Conservation (phyloP, 2,888 invertebrate species). For the Bembecia ichneumoniformis region DNA sequence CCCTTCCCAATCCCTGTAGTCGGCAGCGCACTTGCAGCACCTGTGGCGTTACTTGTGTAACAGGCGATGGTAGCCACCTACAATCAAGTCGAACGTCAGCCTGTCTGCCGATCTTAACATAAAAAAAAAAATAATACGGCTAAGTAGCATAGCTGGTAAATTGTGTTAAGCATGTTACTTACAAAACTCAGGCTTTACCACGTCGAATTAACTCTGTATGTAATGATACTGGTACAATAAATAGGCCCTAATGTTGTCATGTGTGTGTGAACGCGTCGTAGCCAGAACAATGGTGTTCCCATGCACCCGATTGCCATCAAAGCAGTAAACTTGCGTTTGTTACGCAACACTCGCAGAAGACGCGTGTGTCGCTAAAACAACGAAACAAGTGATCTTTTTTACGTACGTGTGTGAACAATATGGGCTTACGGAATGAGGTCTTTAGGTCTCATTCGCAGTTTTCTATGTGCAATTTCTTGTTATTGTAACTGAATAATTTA, state of each 20-base stretch:
- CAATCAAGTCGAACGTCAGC: no score
- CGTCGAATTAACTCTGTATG: background rate
- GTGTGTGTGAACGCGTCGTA: background rate
- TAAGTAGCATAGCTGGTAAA: no score
- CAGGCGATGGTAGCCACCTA: no score
- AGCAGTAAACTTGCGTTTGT: constrained; percentile 50
- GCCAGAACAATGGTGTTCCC: constrained; percentile 49
- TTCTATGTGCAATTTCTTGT: no score
- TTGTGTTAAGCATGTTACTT: background rate
- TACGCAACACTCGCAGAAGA: constrained; percentile 51
- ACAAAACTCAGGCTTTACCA: background rate
- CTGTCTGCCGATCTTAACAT: no score
- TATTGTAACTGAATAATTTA: no score
- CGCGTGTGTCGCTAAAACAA: constrained; percentile 48
- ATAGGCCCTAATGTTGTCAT: constrained; percentile 23
- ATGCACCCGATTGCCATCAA: constrained; percentile 58
- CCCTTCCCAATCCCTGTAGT: no score
- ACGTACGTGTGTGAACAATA: constrained; percentile 55
- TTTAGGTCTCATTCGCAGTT: background rate
- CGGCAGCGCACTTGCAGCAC: no score
- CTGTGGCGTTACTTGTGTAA: no score
- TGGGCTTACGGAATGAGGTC: constrained; percentile 38
- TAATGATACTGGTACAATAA: background rate
- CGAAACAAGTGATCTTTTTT: constrained; percentile 50
- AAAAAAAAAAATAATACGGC: no score